Percentiles rank a stretch among this genome's conserved stretches.
These are phyloP conservation scores for Drosophila bocki DNA, from an alignment of 1,140 invertebrate genomes.

Conservation along the genomic window DNA sequence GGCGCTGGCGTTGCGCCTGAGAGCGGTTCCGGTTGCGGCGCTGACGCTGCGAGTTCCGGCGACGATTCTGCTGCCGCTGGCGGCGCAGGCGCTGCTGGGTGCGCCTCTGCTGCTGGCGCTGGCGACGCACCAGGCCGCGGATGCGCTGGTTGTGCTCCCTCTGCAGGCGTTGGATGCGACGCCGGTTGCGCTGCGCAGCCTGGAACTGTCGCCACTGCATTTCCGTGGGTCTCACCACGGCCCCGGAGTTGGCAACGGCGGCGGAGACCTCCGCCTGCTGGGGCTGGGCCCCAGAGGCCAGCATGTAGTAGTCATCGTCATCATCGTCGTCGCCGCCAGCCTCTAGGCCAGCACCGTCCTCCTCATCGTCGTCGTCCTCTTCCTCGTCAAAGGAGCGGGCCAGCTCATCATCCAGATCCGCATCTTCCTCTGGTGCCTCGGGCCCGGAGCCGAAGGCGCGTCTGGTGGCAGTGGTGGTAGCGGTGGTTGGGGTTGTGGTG, in stretches of 20 bases:
- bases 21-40: constrained; percentile 60
- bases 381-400: constrained; percentile 14
- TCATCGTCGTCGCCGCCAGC: constrained; percentile 18
- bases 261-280: neutral
- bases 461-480: neutral
- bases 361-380: constrained; percentile 29
- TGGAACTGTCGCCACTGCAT: constrained; percentile 68
- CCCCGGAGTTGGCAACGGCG: neutral
- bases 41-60: constrained; percentile 28
- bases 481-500: neutral
- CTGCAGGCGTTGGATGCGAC: constrained; percentile 65
- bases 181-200: constrained; percentile 63
- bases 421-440: neutral
- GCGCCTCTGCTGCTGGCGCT: constrained; percentile 52
- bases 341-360: constrained; percentile 2
- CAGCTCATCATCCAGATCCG: constrained; percentile 1
- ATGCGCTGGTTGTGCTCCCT: constrained; percentile 63
- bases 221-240: constrained; percentile 44
- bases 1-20: constrained; percentile 47
- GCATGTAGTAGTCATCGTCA: constrained; percentile 44
- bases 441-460: neutral
- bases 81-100: constrained; percentile 38
- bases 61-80: constrained; percentile 40
- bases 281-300: constrained; percentile 8
- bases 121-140: constrained; percentile 50